These are phyloP conservation scores for Ceratoteleas bidentatus DNA, from an alignment of 1,140 invertebrate genomes.

Conservation along the genomic window DNA sequence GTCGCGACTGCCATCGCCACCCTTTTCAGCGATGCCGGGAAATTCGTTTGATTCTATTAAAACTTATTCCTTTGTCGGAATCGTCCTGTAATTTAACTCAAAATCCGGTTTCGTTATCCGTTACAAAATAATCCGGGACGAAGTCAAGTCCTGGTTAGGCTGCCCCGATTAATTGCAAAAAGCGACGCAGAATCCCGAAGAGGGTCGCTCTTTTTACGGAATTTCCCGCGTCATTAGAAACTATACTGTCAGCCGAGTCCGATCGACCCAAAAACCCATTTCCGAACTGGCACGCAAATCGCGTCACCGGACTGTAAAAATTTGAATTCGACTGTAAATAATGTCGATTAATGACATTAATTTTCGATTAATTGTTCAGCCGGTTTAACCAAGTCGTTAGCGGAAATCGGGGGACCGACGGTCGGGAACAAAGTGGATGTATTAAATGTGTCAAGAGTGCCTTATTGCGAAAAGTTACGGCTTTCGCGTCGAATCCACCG, in stretches of 20 bases:
- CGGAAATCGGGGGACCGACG: neutral
- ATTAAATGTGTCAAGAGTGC: constrained; percentile 41
- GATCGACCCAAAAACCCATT: neutral
- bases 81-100: too few species aligned
- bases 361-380: constrained; percentile 22
- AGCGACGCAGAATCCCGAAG: too few species aligned
- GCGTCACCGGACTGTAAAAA: constrained; percentile 1
- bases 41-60: too few species aligned
- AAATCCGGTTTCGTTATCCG: too few species aligned
- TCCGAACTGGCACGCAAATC: constrained; percentile 3
- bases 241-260: neutral
- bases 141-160: too few species aligned
- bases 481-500: too few species aligned
- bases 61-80: too few species aligned
- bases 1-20: neutral
- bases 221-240: neutral
- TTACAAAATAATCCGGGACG: too few species aligned
- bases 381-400: constrained; percentile 8
- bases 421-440: constrained; percentile 16
- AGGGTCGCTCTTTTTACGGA: too few species aligned
- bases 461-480: constrained; percentile 38
- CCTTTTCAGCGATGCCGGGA: too few species aligned
- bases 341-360: too few species aligned
- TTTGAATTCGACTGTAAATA: constrained; percentile 17
- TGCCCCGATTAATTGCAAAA: too few species aligned